Percentiles rank a stretch among this genome's conserved stretches.
Conservation (phyloP, 2,797 vertebrate genomes). For the Threskiornis aethiopicus region DNA sequence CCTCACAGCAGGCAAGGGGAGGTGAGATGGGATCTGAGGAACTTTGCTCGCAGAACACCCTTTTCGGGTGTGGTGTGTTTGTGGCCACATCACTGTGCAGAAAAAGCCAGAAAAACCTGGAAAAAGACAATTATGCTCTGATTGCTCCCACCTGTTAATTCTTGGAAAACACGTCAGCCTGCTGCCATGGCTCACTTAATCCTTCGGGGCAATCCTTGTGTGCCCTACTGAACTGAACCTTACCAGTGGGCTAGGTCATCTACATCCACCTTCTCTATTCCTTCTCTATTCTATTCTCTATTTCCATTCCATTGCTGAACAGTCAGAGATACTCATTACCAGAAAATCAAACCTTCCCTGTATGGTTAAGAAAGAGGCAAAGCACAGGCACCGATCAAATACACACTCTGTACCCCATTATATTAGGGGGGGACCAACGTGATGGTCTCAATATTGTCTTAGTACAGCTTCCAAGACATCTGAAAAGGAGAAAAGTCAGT, state of each 20-base stretch:
- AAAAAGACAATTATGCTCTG: not conserved
- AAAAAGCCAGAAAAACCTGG: not conserved
- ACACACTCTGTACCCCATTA: fast-evolving
- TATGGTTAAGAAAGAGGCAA: not conserved
- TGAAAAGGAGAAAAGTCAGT: not conserved
- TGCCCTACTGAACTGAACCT: not conserved
- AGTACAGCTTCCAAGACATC: not conserved
- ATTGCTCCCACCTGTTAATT: not conserved
- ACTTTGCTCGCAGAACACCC: not conserved
- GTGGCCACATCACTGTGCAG: not conserved
- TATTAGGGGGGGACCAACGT: not conserved
- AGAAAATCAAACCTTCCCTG: not conserved
- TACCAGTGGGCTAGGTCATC: fast-evolving
- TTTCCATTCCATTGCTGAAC: fast-evolving
- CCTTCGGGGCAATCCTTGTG: fast-evolving
- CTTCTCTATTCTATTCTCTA: too few relatives aligned
- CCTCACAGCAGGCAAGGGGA: fast-evolving
- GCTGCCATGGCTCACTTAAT: not conserved
- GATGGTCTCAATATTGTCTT: not conserved
- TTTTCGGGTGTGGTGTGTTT: not conserved
- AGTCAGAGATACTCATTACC: not conserved
- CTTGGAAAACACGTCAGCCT: not conserved
- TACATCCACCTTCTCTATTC: not conserved
- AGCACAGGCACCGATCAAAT: not conserved
- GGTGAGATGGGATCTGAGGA: not conserved